Evolutionary conservation across 2,888 invertebrate genomes (phyloP).

Genomic region (Phania funesta): DNA sequence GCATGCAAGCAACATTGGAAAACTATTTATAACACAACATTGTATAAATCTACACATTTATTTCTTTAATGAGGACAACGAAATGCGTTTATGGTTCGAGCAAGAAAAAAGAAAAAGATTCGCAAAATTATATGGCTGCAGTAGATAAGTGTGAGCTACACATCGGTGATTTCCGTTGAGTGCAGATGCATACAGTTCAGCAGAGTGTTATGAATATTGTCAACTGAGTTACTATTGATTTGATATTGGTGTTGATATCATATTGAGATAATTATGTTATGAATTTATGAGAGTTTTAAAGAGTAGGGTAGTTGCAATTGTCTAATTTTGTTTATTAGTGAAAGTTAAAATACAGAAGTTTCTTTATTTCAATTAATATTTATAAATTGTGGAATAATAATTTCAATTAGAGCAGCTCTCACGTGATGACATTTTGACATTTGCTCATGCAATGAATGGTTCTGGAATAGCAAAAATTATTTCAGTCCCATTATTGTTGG

Average conservation of each 20-base stretch:
- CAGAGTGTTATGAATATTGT: constrained; percentile 38
- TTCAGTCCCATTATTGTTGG: too few relatives aligned
- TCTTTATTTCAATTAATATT: too few relatives aligned
- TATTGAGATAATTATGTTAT: background rate
- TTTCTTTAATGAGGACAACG: constrained; percentile 36
- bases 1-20: constrained; percentile 3
- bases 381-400: too few relatives aligned
- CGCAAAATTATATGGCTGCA: background rate
- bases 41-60: constrained; percentile 7
- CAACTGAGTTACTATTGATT: constrained; percentile 1
- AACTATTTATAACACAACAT: constrained; percentile 46
- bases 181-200: constrained; percentile 16
- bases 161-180: background rate
- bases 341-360: background rate
- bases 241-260: constrained; percentile 14
- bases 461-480: too few relatives aligned
- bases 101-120: background rate
- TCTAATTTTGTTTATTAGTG: too few relatives aligned
- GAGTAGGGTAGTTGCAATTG: background rate
- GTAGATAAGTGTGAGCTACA: background rate
- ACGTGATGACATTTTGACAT: too few relatives aligned
- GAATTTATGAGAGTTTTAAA: background rate
- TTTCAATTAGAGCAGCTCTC: too few relatives aligned
- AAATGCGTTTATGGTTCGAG: constrained; percentile 1
- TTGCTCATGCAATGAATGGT: too few relatives aligned